Conservation (phyloP, 2,113 vertebrate genomes). For the Leptobrachium leishanense region DNA sequence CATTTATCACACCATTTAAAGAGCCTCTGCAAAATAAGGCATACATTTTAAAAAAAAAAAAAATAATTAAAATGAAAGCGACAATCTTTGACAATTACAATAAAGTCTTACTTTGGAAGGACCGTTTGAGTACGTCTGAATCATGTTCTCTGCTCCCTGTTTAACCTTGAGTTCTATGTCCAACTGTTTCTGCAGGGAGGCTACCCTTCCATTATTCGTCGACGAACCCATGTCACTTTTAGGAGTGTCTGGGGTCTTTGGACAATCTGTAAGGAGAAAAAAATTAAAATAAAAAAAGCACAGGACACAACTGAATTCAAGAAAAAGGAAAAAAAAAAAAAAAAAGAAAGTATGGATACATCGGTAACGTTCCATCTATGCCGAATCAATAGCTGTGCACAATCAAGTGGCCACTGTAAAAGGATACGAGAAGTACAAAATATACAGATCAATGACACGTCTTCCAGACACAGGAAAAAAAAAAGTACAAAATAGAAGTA, state of each 20-base stretch:
- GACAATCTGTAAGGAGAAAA: conserved; percentile 75
- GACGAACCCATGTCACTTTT: conserved; percentile 83
- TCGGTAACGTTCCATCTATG: neutral
- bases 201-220: conserved; percentile 84
- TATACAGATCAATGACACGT: conserved; percentile 5
- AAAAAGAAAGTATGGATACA: neutral
- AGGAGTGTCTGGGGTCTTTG: conserved; percentile 90
- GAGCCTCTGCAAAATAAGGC: no score
- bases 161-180: conserved; percentile 98
- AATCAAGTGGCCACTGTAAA: neutral
- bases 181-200: conserved; percentile 90
- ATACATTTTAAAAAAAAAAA: no score
- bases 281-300: conserved; percentile 22
- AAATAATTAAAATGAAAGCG: no score
- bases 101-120: conserved; percentile 86
- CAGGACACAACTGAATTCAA: neutral
- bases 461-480: no score
- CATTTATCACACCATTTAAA: no score
- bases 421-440: neutral
- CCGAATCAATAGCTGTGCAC: no score
- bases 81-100: no score
- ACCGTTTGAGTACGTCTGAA: conserved; percentile 97
- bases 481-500: no score
- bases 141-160: conserved; percentile 98
- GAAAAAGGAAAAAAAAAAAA: neutral